Evolutionary conservation across 2,113 vertebrate genomes (phyloP).

Genomic region (Pantherophis guttatus): DNA sequence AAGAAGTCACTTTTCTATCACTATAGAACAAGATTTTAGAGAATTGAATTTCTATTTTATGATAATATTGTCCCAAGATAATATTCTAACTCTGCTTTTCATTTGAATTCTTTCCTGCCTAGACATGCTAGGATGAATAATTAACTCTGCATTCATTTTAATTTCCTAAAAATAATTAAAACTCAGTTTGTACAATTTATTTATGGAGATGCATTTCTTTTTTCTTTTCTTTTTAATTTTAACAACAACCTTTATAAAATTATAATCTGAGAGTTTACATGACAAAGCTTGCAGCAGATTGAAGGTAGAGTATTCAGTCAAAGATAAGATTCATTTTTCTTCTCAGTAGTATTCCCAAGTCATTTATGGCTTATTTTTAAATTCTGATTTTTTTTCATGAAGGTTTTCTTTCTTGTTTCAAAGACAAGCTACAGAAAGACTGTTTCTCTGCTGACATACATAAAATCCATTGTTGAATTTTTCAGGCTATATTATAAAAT

Average conservation of each 20-base stretch:
- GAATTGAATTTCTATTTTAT: background rate
- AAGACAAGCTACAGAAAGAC: background rate
- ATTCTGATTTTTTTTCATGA: background rate
- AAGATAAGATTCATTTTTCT: constrained; percentile 14
- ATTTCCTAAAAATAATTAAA: constrained; percentile 27
- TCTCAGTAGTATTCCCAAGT: background rate
- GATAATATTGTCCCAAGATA: constrained; percentile 16
- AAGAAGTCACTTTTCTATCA: background rate
- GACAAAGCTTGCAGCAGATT: background rate
- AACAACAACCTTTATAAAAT: background rate
- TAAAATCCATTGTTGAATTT: background rate
- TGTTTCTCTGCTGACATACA: background rate
- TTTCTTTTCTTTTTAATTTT: background rate
- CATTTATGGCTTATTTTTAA: background rate
- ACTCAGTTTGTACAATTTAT: background rate
- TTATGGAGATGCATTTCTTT: background rate
- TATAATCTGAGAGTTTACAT: background rate
- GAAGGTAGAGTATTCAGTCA: background rate
- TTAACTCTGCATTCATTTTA: constrained; percentile 7
- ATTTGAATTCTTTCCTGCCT: constrained; percentile 4
- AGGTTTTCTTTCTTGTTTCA: constrained; percentile 1
- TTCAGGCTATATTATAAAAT: background rate
- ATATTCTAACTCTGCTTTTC: constrained; percentile 1
- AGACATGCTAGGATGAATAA: constrained; percentile 17
- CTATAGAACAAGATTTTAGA: background rate